Evolutionary conservation across 2,113 vertebrate species (phyloP), one percentile per base, ranked within the genome.

Genomic region (rat (Rattus norvegicus)): DNA sequence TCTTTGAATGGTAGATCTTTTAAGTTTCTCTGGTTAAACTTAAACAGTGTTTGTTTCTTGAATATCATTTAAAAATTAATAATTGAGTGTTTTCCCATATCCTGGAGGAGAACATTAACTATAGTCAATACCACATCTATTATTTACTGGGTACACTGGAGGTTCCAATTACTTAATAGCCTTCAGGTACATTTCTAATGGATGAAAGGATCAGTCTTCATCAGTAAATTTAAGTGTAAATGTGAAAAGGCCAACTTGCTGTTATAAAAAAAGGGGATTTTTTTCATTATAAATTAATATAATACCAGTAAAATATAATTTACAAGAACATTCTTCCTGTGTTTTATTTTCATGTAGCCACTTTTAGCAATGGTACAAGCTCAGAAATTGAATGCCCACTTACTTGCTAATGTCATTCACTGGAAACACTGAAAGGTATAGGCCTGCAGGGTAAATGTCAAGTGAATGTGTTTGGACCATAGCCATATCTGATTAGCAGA

Each of bases 61-160:
- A 87, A 81, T 90, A 69, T 67, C 93, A 93, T 75, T 87, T 93
- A 73, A 72, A 93, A 97, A 94, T 98, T 95, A 97, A 98, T 97
- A 93, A 96, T 96, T 93, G 91, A 97, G 91, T 90, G 80, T 93
- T 85, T 85, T 94, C 84, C 90, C 49, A 67, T 97, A 87, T 93
- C 94, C 96, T 96, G 56, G 89, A 97, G 95, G 90, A 95, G 43
- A 22, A 73, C 94, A 95, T 97, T 94, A 94, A 94, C 91, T 43
- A 94, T 65, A 88, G 97, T 98, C 97, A 96, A 97, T 97, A 95
- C 30, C 24, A 0, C 95, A 98, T 98, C 83, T 95, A 97, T 98
- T 97, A 98, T 98, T 96, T 87, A 97, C 90, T 67, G 92, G 90
- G 67, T 63, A 52, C 91, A 92, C 73, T 96, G 92, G 88, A 97